These are phyloP conservation scores for Clarias platycephalus DNA, from an alignment of 2,797 vertebrate species.

Conservation along the genomic window DNA sequence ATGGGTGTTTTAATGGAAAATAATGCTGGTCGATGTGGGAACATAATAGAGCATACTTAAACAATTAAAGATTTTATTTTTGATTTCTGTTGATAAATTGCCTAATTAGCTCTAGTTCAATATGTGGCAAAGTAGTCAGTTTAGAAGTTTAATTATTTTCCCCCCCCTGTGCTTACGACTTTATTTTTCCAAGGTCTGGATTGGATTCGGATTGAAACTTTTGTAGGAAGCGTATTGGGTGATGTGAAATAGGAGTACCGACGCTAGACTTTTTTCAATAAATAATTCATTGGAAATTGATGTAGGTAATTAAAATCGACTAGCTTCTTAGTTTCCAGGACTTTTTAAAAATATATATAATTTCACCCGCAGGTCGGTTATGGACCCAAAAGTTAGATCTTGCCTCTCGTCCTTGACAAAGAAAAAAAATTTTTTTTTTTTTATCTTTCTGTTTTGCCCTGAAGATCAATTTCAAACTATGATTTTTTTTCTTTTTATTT, in stretches of 20 bases:
- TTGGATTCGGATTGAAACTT: background rate
- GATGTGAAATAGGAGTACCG: background rate
- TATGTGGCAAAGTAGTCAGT: background rate
- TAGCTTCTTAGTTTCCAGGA: background rate
- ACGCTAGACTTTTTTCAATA: background rate
- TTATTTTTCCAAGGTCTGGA: background rate
- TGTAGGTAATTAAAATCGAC: background rate
- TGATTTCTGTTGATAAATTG: background rate
- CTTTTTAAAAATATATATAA: background rate
- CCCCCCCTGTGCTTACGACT: background rate
- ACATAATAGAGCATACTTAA: background rate
- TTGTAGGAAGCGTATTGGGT: background rate
- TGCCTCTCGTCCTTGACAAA: background rate
- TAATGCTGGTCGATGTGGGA: background rate
- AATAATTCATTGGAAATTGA: background rate
- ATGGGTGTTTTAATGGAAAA: background rate
- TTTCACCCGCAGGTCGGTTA: background rate
- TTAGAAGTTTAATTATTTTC: background rate
- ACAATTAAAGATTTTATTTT: background rate
- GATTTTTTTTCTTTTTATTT: no score
- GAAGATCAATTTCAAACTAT: background rate
- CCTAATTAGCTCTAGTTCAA: background rate
- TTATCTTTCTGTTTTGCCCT: background rate
- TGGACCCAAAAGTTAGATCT: background rate
- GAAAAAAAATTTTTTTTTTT: no score